Base-by-base conservation (phyloP, 64 coral and sea anemone species). In the Montipora efflorescens region DNA sequence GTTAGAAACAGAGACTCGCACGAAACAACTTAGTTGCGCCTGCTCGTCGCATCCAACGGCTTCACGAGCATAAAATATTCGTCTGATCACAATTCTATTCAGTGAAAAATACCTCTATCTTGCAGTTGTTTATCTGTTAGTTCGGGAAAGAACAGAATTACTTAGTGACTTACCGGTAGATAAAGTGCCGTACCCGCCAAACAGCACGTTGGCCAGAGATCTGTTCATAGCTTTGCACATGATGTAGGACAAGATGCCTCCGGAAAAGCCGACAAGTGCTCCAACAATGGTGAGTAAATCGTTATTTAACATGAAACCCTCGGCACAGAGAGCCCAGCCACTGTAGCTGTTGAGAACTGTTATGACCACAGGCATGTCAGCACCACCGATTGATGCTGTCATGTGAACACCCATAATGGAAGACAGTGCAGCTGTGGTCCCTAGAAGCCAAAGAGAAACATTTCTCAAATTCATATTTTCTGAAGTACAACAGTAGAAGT, bases 201-300 rank as follows among this genome's bases (percentile, higher is more conserved):
- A 99, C 51, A 99, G 67, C 5, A 99, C 98, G 76, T 99, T 99
- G 23, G 79, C 49, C 57, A 99, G 79, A 11, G 98, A 99, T 48
- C 98, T 94, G 47, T 99, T 99, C 98, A 99, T 99, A 22, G 98
- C 98, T 68, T 99, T 99, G 84, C 98, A 99, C 98, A 99, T 99
- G 78, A 99, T 99, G 66, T 99, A 99, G 7, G 98, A 99, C 50
- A 99, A 89, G 75, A 99, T 99, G 44, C 98, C 98, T 87, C 98
- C 98, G 78, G 98, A 99, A 84, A 99, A 99, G 14, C 98, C 98
- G 21, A 99, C 98, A 21, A 99, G 82, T 12, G 98, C 98, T 74
- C 98, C 98, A 7, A 99, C 98, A 70, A 99, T 99, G 67, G 98
- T 99, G 57, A 99, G 79, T 28, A 99, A 93, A 66, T 99, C 98